Evolutionary conservation across 2,113 vertebrate species (phyloP), one percentile per base, ranked within the genome.

Genomic region (Alectura lathami): DNA sequence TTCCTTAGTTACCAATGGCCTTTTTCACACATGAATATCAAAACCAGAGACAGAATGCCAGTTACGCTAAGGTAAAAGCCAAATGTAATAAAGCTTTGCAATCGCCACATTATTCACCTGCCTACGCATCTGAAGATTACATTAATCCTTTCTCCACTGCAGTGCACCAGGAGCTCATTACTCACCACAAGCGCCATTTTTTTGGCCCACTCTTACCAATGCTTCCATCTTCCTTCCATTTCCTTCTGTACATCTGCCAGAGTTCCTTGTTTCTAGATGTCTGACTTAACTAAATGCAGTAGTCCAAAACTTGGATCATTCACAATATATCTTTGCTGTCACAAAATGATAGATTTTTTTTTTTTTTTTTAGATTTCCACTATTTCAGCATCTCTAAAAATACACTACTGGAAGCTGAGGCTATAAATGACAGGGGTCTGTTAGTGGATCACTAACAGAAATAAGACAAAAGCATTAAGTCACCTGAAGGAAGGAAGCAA

Each of bases 401-500:
- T 59, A 6, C 36, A 42, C 0, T 3, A 8, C 5, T 42, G 24
- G 34, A 88, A 86, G 53, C 11, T 1, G 0, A 77, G 38, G 26
- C 34, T 83, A 17, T 20, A 85, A 80, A 56, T 32, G 1, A 67
- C 17, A 54, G 26, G 21, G 5, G 5, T 17, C n/a, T n/a, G n/a
- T n/a, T 38, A 18, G 17, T 24, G 83, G 24, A 75, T 3, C 29
- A 47, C 56, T 54, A 54, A 70, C 17, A 70, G 82, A 84, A 67
- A 34, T 26, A 77, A 88, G 45, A 83, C 62, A 91, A 77, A 90
- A 77, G 22, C 50, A 42, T 5, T 67, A n/a, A 73, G 11, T 57
- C 29, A 86, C 38, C 17, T 45, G 70, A 73, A 89, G 68, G 68
- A 96, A 95, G 67, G 59, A 95, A 87, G 48, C 2, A 83, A 64